A percentile compares a stretch with the other conserved stretches of the same genome.
Evolutionary conservation across 2,113 vertebrate species (phyloP).

Genomic region (Meleagris gallopavo): DNA sequence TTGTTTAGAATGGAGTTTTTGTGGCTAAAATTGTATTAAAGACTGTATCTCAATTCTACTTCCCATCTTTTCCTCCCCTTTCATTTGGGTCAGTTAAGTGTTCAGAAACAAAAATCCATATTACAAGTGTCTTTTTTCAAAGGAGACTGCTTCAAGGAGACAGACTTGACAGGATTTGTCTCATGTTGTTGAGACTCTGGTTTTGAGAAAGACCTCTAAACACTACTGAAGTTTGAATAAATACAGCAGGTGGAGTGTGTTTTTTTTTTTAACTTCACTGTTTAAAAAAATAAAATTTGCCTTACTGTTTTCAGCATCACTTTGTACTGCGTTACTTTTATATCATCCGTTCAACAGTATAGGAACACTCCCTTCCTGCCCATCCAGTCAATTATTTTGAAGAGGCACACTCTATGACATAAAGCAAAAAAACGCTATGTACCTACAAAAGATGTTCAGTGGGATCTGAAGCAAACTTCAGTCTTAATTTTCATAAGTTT

Average conservation of each 20-base stretch:
- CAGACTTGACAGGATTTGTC: not conserved
- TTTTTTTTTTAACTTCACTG: not conserved
- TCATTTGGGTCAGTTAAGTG: not conserved
- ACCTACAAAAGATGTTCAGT: not conserved
- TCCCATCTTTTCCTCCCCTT: not conserved
- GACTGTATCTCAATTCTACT: not conserved
- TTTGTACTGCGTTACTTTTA: too few relatives aligned
- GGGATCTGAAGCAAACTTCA: not conserved
- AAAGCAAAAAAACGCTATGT: not conserved
- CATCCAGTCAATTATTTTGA: not conserved
- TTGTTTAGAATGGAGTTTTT: not conserved
- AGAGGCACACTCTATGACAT: not conserved
- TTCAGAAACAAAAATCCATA: not conserved
- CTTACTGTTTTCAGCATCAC: too few relatives aligned
- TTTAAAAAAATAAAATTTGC: not conserved
- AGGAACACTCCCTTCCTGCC: not conserved
- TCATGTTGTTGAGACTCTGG: not conserved
- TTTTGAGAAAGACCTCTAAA: not conserved
- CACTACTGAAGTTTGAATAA: not conserved
- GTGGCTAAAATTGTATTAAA: not conserved
- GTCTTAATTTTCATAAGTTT: not conserved
- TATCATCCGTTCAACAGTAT: not conserved
- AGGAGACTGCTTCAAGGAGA: not conserved
- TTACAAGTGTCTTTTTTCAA: not conserved
- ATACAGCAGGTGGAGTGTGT: not conserved